phyloP scores from a whole-genome alignment of 2,888 invertebrate species.

The Cephus sareptanus region DNA sequence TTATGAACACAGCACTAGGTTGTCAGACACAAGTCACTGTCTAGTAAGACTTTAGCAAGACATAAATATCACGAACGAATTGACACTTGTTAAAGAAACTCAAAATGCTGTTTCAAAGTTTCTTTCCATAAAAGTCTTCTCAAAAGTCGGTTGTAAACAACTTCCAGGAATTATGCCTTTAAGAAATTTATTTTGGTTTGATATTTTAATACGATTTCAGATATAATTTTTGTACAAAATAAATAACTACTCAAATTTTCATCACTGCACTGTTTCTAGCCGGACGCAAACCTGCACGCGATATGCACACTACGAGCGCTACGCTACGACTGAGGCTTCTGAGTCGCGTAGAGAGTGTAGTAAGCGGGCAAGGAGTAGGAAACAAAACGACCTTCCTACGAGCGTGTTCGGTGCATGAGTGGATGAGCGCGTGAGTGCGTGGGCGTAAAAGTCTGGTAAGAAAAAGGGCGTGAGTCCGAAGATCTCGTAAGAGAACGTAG shows the following conservation, averaged over 20 bases:
- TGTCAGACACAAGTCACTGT: background rate
- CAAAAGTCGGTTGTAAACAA: background rate
- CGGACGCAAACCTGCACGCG: background rate
- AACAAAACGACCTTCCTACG: slow-evolving; percentile 56
- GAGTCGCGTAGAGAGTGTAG: slow-evolving; percentile 11
- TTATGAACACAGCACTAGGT: background rate
- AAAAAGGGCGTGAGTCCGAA: background rate
- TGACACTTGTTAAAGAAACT: background rate
- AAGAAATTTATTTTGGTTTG: background rate
- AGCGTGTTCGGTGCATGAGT: slow-evolving; percentile 15
- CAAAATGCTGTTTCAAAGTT: background rate
- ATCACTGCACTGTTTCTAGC: background rate
- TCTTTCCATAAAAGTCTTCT: background rate
- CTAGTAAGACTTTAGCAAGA: background rate
- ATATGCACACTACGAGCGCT: slow-evolving; percentile 45
- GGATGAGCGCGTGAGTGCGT: slow-evolving; percentile 19
- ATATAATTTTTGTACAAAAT: background rate
- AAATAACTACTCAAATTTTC: background rate
- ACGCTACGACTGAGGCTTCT: slow-evolving; percentile 46
- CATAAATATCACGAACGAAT: background rate
- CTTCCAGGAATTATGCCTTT: background rate
- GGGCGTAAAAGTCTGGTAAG: slow-evolving; percentile 27
- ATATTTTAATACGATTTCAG: background rate
- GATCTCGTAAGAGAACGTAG: background rate
- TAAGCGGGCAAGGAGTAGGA: slow-evolving; percentile 32